Evolutionary conservation across 2,888 invertebrate genomes (phyloP), one percentile per base, ranked within the genome.

Genomic region (Disparrhopalites patrizii): DNA sequence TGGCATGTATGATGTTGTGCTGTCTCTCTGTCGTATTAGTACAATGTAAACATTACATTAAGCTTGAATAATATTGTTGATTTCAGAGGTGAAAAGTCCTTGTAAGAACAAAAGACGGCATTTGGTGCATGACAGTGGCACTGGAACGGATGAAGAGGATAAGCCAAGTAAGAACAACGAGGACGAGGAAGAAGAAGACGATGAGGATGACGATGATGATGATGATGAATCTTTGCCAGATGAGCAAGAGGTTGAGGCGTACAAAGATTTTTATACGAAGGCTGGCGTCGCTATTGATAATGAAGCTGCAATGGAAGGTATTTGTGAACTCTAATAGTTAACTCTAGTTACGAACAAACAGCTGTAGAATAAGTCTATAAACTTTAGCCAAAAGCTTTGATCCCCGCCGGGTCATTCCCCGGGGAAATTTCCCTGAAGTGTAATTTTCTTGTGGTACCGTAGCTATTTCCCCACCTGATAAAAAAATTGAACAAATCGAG

Each of bases 241-340:
- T 76, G 89, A 89, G 74, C 85, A 86, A 51, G 87, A 88, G 70
- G 77, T 89, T 33, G 88, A 88, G 78, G 88, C 84, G 4, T 80
- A 89, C 3, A 89, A 89, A 79, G 89, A 89, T 76, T 88, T 89
- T 73, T 90, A 89, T 88, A 77, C 88, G 13, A 90, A 89, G 80
- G 89, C 89, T 33, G 72, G 72, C 8, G 66, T 66, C 8, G 64
- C 67, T 1, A 43, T 70, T 10, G 64, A 51, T 0, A 60, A 63
- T 10, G 69, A 68, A 28, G 63, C 47, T 18, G 15, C 1, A 43
- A 18, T 15, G 38, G 43, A 62, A n/a, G 56, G 54, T 63, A 62
- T 7, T 33, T 28, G 23, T 38, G 15, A 7, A 57, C 27, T 36
- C n/a, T 8, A 55, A 31, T n/a, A 25, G n/a, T n/a, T n/a, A n/a